These are phyloP conservation scores for Platysternon megacephalum DNA, from an alignment of 2,113 vertebrate species.

Conservation along the genomic window DNA sequence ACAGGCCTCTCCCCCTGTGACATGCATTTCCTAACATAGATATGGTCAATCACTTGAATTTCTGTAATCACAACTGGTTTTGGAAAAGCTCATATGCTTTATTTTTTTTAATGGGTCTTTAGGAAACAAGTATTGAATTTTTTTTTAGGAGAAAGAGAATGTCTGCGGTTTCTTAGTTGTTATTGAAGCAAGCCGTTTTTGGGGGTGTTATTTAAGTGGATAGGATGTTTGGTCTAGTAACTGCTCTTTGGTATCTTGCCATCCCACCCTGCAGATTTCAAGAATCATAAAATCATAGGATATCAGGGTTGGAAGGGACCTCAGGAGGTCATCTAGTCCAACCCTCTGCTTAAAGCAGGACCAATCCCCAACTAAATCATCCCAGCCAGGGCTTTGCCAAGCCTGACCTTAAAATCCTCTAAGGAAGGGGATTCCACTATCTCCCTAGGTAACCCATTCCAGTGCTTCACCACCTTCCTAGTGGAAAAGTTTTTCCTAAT, in stretches of 20 bases:
- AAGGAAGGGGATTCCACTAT: too few species aligned
- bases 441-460: too few species aligned
- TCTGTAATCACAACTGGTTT: neutral
- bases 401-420: too few species aligned
- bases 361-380: too few species aligned
- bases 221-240: neutral
- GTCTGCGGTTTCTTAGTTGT: neutral
- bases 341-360: too few species aligned
- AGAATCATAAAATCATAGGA: neutral
- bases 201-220: too few species aligned
- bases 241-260: neutral
- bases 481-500: too few species aligned
- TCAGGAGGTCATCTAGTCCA: too few species aligned
- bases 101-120: neutral
- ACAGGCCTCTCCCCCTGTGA: neutral
- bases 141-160: neutral
- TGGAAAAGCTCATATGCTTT: neutral
- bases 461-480: too few species aligned
- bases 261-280: neutral
- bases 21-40: neutral
- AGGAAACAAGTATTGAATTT: neutral
- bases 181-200: neutral
- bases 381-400: too few species aligned
- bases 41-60: neutral
- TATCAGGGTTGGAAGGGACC: too few species aligned